These are phyloP conservation scores for Parapsyche elsis DNA, from an alignment of 1,140 invertebrate species.

Conservation along the genomic window DNA sequence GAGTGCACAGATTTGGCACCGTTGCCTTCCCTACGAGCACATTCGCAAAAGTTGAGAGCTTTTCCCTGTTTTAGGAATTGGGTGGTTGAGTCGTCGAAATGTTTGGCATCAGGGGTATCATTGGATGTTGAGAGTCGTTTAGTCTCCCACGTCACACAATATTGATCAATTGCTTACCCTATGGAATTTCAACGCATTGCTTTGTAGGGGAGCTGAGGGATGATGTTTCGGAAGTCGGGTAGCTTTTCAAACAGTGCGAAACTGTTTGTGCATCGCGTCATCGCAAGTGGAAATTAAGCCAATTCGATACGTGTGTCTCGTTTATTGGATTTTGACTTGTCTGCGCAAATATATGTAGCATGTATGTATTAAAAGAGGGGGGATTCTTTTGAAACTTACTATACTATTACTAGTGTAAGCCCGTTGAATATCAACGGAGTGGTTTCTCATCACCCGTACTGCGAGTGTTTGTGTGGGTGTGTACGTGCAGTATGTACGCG, in stretches of 20 bases:
- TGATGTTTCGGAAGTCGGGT: slow-evolving; percentile 21
- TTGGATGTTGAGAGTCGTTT: slow-evolving; percentile 42
- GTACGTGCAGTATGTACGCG: too few relatives aligned
- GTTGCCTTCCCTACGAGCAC: too few relatives aligned
- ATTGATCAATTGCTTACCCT: slow-evolving; percentile 46
- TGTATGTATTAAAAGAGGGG: too few relatives aligned
- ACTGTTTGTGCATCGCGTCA: not conserved
- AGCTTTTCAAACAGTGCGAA: not conserved
- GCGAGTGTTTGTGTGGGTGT: too few relatives aligned
- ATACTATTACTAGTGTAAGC: too few relatives aligned
- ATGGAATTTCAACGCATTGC: slow-evolving; percentile 28
- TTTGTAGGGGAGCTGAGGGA: not conserved
- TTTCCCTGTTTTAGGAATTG: not conserved
- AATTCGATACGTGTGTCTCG: not conserved
- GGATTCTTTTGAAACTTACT: too few relatives aligned
- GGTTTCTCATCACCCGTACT: too few relatives aligned
- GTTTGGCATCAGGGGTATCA: slow-evolving; percentile 18
- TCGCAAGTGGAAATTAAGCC: slow-evolving; percentile 3
- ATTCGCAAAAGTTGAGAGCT: not conserved
- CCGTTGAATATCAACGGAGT: too few relatives aligned
- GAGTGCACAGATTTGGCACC: too few relatives aligned
- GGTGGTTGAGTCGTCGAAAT: not conserved
- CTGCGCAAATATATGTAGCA: too few relatives aligned
- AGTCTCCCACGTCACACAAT: slow-evolving; percentile 42
- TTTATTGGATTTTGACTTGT: too few relatives aligned